Evolutionary conservation across 2,113 vertebrate species (phyloP), one percentile per base, ranked within the genome.

Genomic region (Stegastes partitus): DNA sequence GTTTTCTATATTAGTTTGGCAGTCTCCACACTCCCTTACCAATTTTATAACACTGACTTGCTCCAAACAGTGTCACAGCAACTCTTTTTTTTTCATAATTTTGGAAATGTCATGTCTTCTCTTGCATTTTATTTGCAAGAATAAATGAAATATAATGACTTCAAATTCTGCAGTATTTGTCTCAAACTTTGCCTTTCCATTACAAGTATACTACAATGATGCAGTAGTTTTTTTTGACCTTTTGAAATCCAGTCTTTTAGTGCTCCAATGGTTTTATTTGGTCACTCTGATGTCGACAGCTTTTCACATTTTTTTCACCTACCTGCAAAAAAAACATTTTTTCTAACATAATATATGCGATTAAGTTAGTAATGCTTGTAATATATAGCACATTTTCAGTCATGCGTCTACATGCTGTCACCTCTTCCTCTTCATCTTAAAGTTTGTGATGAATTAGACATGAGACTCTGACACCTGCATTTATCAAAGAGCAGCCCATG

Each of bases 371-470:
- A 21, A 22, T 39, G 44, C 21, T 56, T 34, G 10, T 55, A 44
- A 49, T 23, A 44, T 34, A 59, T 34, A 31, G 39, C 22, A 77
- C 3, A 11, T 59, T 26, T 25, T 26, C 11, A 67, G 22, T 19
- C 7, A 1, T 34, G 25, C 11, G 16, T 69, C 45, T 22, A n/a
- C 22, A 55, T 54, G 2, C 16, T 11, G 2, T n/a, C 11, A 19
- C 31, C 16, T 63, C 42, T 22, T 66, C 9, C 5, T 59, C 21
- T 55, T 67, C 26, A 62, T 81, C 26, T 66, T 70, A 61, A 81
- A 67, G 49, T 22, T 37, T 75, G 42, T 64, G 57, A 68, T 82
- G 81, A 84, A 69, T 83, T 63, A 81, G 37, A 80, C 72, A 76
- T 78, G 44, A 67, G 49, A 67, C n/a, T 66, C 5, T 68, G 66